A percentile compares a stretch with the other conserved stretches of the same genome.
Evolutionary conservation across 2,113 vertebrate genomes (phyloP).

Genomic region (Sitta europaea): DNA sequence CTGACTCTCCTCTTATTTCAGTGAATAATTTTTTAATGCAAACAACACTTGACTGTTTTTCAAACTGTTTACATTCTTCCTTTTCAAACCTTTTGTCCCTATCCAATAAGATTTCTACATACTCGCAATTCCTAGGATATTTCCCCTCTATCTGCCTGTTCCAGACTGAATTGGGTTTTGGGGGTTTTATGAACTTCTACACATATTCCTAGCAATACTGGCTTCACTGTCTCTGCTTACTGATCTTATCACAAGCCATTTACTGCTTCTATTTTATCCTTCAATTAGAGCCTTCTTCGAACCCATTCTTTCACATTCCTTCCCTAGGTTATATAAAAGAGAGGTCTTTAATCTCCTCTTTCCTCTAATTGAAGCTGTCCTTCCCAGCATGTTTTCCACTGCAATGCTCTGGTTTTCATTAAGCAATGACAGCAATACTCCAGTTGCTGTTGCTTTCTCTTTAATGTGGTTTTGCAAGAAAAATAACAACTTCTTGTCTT

Average conservation of each 20-base stretch:
- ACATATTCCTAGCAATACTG: background rate
- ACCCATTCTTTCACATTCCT: conserved; percentile 16
- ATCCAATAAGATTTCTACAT: background rate
- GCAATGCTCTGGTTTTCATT: conserved; percentile 53
- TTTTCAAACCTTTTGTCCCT: background rate
- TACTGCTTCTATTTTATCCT: background rate
- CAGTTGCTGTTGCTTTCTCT: background rate
- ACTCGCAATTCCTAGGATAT: conserved; percentile 8
- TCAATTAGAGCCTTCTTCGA: conserved; percentile 54
- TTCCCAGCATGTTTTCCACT: conserved; percentile 5
- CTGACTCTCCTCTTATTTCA: background rate
- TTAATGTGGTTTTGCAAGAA: conserved; percentile 49
- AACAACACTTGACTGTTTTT: background rate
- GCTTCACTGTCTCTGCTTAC: background rate
- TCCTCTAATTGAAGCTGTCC: conserved; percentile 48
- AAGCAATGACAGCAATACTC: conserved; percentile 34
- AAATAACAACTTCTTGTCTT: conserved; percentile 15
- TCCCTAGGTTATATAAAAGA: background rate
- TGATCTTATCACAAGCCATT: conserved; percentile 27
- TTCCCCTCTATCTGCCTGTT: background rate
- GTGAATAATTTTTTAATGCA: background rate
- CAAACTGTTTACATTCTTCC: background rate
- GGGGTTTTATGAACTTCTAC: background rate
- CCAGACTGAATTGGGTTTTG: background rate
- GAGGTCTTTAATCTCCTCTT: conserved; percentile 46